Conservation (phyloP, 2,113 vertebrate species). For the Eclectus roratus region DNA sequence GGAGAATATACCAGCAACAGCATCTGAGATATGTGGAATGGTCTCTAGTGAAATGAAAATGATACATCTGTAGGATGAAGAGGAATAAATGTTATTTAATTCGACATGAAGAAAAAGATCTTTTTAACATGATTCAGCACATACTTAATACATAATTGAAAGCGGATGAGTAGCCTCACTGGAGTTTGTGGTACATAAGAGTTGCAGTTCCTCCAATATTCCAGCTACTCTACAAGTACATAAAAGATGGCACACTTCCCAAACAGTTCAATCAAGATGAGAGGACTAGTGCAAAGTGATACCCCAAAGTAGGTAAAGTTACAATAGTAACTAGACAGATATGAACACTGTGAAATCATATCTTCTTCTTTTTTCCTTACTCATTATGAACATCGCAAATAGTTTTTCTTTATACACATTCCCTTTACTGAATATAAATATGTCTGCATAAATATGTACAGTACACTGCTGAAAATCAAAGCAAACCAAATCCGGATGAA, state of each 20-base stretch:
- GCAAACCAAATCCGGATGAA: neutral
- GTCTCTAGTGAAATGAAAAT: conserved; percentile 5
- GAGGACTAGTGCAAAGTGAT: neutral
- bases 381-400: neutral
- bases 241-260: neutral
- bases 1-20: neutral
- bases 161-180: conserved; percentile 1
- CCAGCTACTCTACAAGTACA: neutral
- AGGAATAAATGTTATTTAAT: conserved; percentile 50
- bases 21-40: neutral
- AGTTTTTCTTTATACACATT: neutral
- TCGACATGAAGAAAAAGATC: conserved; percentile 7
- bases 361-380: neutral
- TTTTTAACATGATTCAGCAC: conserved; percentile 41
- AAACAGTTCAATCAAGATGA: neutral
- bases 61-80: conserved; percentile 32
- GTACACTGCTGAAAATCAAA: neutral
- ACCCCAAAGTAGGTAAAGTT: neutral
- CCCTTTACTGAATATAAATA: neutral
- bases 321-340: neutral
- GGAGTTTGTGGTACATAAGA: neutral
- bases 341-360: neutral
- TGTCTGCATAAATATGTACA: neutral
- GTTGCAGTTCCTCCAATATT: neutral
- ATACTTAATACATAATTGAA: conserved; percentile 33